Conservation (phyloP, 2,113 vertebrate species). For the Chaetodon trifascialis region DNA sequence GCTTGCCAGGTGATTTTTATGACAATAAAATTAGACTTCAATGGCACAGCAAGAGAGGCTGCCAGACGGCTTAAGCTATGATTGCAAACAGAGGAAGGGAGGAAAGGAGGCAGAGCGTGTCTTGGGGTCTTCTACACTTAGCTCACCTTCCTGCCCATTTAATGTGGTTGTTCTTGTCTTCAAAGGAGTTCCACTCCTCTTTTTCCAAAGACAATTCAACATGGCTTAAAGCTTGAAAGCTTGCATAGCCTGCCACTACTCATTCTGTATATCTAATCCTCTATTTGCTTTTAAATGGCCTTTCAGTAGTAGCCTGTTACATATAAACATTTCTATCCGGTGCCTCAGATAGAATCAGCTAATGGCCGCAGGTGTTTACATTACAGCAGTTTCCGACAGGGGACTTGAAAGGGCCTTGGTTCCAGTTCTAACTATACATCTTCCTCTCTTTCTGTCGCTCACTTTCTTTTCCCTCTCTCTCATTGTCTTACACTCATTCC, state of each 20-base stretch:
- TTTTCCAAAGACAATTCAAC: constrained; percentile 68
- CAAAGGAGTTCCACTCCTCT: constrained; percentile 64
- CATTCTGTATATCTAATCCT: constrained; percentile 73
- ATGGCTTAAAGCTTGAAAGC: constrained; percentile 61
- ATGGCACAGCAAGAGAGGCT: constrained; percentile 70
- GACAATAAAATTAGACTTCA: constrained; percentile 78
- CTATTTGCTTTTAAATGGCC: constrained; percentile 76
- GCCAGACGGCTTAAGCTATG: constrained; percentile 67
- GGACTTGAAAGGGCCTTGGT: constrained; percentile 76
- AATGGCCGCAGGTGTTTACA: constrained; percentile 85
- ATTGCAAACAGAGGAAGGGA: constrained; percentile 71
- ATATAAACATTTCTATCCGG: constrained; percentile 82
- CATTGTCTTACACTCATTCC: constrained; percentile 51
- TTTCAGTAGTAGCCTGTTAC: constrained; percentile 79
- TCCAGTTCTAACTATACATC: constrained; percentile 74
- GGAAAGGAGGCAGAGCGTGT: constrained; percentile 62
- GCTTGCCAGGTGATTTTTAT: constrained; percentile 78
- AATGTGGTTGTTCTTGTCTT: constrained; percentile 73
- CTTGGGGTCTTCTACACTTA: constrained; percentile 64
- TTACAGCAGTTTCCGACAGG: constrained; percentile 78
- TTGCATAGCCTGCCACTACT: constrained; percentile 55
- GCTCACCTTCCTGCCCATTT: constrained; percentile 70
- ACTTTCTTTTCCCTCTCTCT: constrained; percentile 31
- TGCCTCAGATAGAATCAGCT: constrained; percentile 79
- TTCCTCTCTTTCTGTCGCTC: constrained; percentile 45